Evolutionary conservation across 2,797 vertebrate species (phyloP).

Genomic region (Micropoecilia bifurca): DNA sequence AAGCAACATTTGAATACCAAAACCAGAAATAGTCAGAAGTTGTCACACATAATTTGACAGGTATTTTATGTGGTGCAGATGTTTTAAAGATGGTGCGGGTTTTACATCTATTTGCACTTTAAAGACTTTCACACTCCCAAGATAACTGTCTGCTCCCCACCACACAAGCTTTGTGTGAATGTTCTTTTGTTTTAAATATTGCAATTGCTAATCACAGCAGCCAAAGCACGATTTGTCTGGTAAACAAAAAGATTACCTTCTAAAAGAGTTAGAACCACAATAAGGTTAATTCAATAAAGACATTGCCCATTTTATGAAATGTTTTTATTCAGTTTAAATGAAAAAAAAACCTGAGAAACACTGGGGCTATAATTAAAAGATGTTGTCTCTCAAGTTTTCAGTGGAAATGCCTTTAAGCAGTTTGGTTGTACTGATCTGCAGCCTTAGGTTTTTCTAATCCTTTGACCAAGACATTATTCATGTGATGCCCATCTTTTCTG

Average conservation of each 20-base stretch:
- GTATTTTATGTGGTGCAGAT: constrained; percentile 3
- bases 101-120: neutral
- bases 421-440: constrained; percentile 26
- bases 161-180: neutral
- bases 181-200: constrained; percentile 1
- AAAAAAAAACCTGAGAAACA: neutral
- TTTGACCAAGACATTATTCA: constrained; percentile 54
- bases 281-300: constrained; percentile 1
- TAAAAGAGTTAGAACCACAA: neutral
- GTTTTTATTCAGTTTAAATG: constrained; percentile 13
- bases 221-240: neutral
- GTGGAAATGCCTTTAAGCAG: neutral
- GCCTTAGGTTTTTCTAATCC: constrained; percentile 4
- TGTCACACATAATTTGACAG: neutral
- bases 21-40: neutral
- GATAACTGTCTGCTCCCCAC: neutral
- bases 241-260: neutral
- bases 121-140: constrained; percentile 4
- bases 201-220: neutral
- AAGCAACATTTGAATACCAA: constrained; percentile 3
- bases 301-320: neutral
- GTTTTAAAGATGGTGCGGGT: constrained; percentile 5
- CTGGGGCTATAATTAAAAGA: neutral
- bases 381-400: constrained; percentile 3
- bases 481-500: constrained; percentile 63